Base-by-base conservation (phyloP, 2,113 vertebrate species). In the Triplophysa rosa region DNA sequence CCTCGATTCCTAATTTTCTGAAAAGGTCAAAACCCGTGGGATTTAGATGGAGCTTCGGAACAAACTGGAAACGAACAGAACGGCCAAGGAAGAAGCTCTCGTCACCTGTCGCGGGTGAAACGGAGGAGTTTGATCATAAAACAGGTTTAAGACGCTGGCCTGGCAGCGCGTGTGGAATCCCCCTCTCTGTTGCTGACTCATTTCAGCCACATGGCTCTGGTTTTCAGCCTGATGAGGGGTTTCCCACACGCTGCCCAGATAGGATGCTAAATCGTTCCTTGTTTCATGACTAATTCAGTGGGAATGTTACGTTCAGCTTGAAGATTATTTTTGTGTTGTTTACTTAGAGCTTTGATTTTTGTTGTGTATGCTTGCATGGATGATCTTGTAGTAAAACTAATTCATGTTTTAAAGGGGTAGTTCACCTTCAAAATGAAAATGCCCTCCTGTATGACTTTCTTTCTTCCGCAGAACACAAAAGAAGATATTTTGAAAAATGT, bases 171-270 rank as follows among this genome's bases (percentile, higher is more conserved):
- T 84, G 79, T 93, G 95, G 95, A 95, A 95, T 95, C 94, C 95
- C 95, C 93, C 74, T 67, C 88, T 87, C 91, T 93, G 89, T 82
- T 92, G 90, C 92, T 97, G 95, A 98, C 93, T 98, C 95, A 98
- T 93, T 91, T 42, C 63, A 92, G 89, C 93, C 95, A 91, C 91
- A 89, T 88, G 88, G 92, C 93, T 94, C 87, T 93, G 90, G 93
- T 91, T 92, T 93, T 82, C 68, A 63, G 16, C 90, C 89, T 92
- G 91, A 92, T 89, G 90, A 85, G 93, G 93, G 95, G 92, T 92
- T 95, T 95, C 95, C 95, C 94, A 93, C 89, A 86, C 80, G 86
- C 84, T 80, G 40, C 68, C 81, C 70, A 79, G 72, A 45, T 52
- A 86, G 68, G 23, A 78, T 81, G 87, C 84, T 84, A 86, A 82